Base-by-base conservation (phyloP, 2,797 vertebrate species). In the Craterocephalus amniculus region DNA sequence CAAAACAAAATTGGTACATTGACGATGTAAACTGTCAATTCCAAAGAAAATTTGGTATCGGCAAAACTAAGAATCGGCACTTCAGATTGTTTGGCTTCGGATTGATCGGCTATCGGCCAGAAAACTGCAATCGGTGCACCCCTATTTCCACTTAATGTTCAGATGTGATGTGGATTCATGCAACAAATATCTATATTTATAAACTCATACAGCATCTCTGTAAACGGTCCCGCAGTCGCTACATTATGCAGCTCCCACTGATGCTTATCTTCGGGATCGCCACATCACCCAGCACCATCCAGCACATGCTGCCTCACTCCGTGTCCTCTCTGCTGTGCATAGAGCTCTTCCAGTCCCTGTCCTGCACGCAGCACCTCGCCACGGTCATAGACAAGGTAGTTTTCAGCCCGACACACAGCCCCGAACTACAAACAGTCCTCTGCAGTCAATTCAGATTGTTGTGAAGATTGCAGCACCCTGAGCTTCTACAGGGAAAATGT, bases 201-300 rank as follows among this genome's bases (percentile, higher is more conserved):
- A 18, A 43, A 0, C 14, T 24, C 1, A 58, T 63, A 31, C 29
- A 6, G 12, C 12, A 2, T 63, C 31, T 64, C 24, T 26, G 6
- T 26, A 9, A n/a, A 9, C 58, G 60, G 0, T 11, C 57, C 58
- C 31, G 59, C 91, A 99, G 98, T 90, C 95, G 95, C 1, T 97
- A 98, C 85, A 88, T 96, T 29, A 91, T 83, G 52, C 93, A 94
- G 69, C 94, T 99, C 62, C 98, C 98, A 2, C 86, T 99, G 63
- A 93, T 96, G 80, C 94, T 99, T 74, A 88, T 99, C 89, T 98
- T 99, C 83, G 98, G 98, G 63, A 97, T 99, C 0, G 98, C 98
- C 78, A 99, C 98, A 0, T 97, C 97, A 54, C 97, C 97, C 68
- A 95, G 97, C 92, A 95, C 97, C 83, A 95, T 99, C 89, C 97